These are phyloP conservation scores for Nebria salina DNA, from an alignment of 2,888 invertebrate genomes.

Conservation along the genomic window DNA sequence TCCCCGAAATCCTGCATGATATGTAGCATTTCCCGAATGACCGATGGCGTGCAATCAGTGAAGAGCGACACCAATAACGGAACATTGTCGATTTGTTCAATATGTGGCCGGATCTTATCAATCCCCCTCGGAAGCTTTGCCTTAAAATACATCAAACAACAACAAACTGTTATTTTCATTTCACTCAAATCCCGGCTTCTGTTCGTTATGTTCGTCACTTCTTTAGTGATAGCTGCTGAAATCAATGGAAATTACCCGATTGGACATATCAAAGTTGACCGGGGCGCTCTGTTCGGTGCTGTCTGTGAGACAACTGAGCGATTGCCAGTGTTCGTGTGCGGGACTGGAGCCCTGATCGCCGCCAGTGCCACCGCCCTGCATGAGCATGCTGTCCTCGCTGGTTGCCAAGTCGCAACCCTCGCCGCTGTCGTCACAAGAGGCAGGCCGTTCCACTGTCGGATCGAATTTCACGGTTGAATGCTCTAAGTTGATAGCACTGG, in stretches of 20 bases:
- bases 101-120: conserved; percentile 94
- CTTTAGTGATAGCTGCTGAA: too few species aligned
- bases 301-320: conserved; percentile 85
- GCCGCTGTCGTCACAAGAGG: conserved; percentile 61
- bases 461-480: conserved; percentile 77
- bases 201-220: too few species aligned
- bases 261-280: conserved; percentile 92
- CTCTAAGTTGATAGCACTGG: conserved; percentile 84
- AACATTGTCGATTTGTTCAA: conserved; percentile 96
- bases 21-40: conserved; percentile 89
- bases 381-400: conserved; percentile 64
- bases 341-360: conserved; percentile 56
- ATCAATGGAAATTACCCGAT: conserved; percentile 56
- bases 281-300: conserved; percentile 92
- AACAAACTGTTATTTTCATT: conserved; percentile 6
- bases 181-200: too few species aligned
- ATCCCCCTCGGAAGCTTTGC: conserved; percentile 96
- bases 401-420: conserved; percentile 53
- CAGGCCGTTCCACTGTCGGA: conserved; percentile 64
- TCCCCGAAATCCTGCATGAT: conserved; percentile 98
- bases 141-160: conserved; percentile 61
- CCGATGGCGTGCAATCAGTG: conserved; percentile 95
- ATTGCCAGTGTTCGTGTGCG: conserved; percentile 79
- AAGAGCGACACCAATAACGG: conserved; percentile 96
- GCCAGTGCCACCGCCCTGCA: conserved; percentile 61